Percentiles rank a stretch among this genome's conserved stretches.
Conservation (phyloP, 2,113 vertebrate species). For the Accipiter virgatus region DNA sequence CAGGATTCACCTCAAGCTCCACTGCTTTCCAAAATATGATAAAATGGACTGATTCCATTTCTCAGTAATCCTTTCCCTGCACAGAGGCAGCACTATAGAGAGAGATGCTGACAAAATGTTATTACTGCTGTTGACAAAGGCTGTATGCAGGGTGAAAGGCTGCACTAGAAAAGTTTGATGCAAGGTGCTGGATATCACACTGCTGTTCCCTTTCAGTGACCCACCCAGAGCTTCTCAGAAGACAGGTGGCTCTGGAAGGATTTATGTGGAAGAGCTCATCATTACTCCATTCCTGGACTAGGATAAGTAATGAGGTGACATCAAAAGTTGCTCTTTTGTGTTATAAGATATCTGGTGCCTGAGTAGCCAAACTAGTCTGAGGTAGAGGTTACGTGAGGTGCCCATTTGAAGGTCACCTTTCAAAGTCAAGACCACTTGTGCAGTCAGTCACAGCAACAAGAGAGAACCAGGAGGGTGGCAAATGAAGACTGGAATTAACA, state of each 20-base stretch:
- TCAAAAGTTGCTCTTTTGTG: neutral
- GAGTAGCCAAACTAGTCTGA: neutral
- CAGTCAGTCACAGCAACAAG: conserved; percentile 45
- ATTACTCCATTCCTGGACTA: neutral
- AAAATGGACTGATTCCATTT: conserved; percentile 4
- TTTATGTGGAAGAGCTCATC: neutral
- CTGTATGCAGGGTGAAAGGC: neutral
- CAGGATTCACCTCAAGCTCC: conserved; percentile 24
- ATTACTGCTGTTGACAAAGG: neutral
- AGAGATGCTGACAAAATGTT: neutral
- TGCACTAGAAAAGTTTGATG: neutral
- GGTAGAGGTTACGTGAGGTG: conserved; percentile 54
- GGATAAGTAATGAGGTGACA: neutral
- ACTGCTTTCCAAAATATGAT: conserved; percentile 7
- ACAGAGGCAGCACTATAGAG: neutral
- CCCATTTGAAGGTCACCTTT: conserved; percentile 61
- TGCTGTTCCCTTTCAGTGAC: neutral
- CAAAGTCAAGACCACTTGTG: conserved; percentile 68
- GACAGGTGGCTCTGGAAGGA: neutral
- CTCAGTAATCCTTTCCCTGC: conserved; percentile 3
- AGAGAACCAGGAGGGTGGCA: neutral
- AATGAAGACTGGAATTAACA: conserved; percentile 50
- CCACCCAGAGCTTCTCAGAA: neutral
- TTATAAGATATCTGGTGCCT: neutral
- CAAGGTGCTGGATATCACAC: neutral